A percentile compares a stretch with the other conserved stretches of the same genome.
These are phyloP conservation scores for Naso thynnoides DNA, from an alignment of 2,797 vertebrate species.

Conservation along the genomic window DNA sequence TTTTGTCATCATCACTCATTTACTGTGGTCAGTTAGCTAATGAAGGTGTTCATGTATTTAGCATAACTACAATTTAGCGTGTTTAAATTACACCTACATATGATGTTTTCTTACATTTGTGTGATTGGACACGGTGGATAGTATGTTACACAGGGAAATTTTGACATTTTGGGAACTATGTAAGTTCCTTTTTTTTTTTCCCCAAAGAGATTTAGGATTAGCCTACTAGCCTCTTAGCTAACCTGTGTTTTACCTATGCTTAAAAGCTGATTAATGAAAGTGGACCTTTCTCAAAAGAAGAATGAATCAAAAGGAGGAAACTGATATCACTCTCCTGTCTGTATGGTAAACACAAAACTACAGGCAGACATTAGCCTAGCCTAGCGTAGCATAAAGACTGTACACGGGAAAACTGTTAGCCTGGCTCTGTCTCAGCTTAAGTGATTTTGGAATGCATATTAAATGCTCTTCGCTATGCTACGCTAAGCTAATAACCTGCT, in stretches of 20 bases:
- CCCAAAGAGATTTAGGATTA: too few relatives aligned
- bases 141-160: not conserved
- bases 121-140: not conserved
- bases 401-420: not conserved
- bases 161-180: not conserved
- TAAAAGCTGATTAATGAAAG: too few relatives aligned
- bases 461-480: not conserved
- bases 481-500: not conserved
- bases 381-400: not conserved
- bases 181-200: not conserved
- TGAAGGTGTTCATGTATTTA: not conserved
- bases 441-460: constrained; percentile 1
- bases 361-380: not conserved
- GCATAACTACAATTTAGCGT: not conserved
- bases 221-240: too few relatives aligned
- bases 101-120: too few relatives aligned
- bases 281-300: too few relatives aligned
- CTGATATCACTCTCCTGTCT: not conserved
- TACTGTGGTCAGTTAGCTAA: not conserved
- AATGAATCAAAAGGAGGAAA: not conserved
- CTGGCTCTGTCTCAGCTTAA: not conserved
- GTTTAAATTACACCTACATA: too few relatives aligned
- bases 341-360: not conserved
- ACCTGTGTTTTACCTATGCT: too few relatives aligned
- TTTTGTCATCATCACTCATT: not conserved